Evolutionary conservation across 1,140 invertebrate genomes (phyloP).

Genomic region (Mycetomoellerius zeteki): DNA sequence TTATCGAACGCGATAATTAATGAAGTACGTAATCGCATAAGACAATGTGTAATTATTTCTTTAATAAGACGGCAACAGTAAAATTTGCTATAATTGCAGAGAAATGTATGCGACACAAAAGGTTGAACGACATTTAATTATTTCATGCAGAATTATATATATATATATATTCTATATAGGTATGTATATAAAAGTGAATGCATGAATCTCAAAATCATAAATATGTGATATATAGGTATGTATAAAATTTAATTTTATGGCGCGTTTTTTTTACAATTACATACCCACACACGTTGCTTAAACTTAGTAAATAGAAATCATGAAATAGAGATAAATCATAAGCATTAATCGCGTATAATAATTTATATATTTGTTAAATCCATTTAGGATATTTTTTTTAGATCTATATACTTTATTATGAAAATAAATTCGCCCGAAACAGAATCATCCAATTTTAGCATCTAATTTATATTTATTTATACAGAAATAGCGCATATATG

Average conservation of each 20-base stretch:
- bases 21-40: constrained; percentile 30
- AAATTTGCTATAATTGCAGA: constrained; percentile 59
- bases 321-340: not conserved
- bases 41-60: constrained; percentile 60
- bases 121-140: constrained; percentile 12
- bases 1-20: constrained; percentile 61
- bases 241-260: not conserved
- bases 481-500: not conserved
- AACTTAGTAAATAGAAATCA: not conserved
- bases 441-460: not conserved
- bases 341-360: not conserved
- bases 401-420: not conserved
- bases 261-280: not conserved
- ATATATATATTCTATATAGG: too few species aligned
- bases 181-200: too few species aligned
- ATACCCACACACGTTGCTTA: not conserved
- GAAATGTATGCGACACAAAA: not conserved
- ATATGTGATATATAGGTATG: not conserved
- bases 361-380: not conserved
- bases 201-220: not conserved
- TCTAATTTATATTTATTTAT: constrained; percentile 11
- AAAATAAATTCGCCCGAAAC: not conserved
- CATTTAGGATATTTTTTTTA: not conserved
- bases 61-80: constrained; percentile 68
- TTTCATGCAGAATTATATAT: not conserved